phyloP scores from a whole-genome alignment of 2,113 vertebrate genomes.

The Pangasianodon gigas region DNA sequence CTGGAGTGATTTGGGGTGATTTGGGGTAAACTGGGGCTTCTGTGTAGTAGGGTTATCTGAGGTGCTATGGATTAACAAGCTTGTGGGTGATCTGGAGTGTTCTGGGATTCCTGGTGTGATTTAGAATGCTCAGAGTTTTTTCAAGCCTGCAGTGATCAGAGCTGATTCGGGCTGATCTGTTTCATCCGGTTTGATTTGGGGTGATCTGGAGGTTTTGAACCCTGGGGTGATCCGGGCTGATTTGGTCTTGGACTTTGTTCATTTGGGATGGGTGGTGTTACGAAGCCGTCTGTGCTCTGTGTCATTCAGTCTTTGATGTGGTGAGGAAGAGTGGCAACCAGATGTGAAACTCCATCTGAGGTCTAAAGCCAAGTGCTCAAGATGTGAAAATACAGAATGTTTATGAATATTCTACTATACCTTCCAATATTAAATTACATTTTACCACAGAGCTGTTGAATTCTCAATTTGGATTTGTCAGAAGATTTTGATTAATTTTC shows the following conservation, averaged over 20 bases:
- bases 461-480: background rate
- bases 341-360: constrained; percentile 63
- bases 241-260: background rate
- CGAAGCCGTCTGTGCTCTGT: constrained; percentile 32
- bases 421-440: background rate
- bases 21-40: background rate
- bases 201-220: background rate
- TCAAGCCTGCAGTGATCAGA: background rate
- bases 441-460: background rate
- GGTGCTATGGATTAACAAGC: background rate
- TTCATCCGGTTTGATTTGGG: background rate
- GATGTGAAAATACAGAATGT: constrained; percentile 2
- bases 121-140: background rate
- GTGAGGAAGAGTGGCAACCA: constrained; percentile 63
- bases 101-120: background rate
- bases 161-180: background rate
- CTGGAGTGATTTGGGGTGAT: background rate
- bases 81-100: background rate
- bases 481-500: background rate
- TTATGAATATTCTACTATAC: background rate
- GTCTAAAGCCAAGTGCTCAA: constrained; percentile 58
- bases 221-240: background rate
- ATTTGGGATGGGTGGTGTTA: constrained; percentile 23
- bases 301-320: constrained; percentile 63
- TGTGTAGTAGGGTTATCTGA: background rate